phyloP scores from a whole-genome alignment of 2,888 invertebrate species.

The Papilio protenor region DNA sequence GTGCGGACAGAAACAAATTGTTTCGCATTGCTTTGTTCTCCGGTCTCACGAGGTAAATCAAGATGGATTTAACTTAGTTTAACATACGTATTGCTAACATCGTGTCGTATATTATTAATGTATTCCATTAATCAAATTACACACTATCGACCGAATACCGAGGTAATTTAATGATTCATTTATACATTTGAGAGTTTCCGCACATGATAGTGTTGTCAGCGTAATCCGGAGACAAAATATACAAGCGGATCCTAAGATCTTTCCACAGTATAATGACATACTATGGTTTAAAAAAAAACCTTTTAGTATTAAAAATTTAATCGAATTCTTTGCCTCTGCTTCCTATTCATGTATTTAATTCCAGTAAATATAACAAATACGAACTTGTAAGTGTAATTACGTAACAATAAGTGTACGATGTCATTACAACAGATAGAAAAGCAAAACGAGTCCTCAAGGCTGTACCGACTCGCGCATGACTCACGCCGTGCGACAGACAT shows the following conservation, averaged over 20 bases:
- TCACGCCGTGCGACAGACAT: slow-evolving; percentile 27
- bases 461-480: slow-evolving; percentile 33
- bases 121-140: background rate
- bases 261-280: no score
- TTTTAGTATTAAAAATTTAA: no score
- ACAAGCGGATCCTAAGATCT: background rate
- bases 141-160: background rate
- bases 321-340: background rate
- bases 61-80: slow-evolving; percentile 4
- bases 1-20: slow-evolving; percentile 31
- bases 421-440: slow-evolving; percentile 42
- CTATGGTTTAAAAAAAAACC: no score
- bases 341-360: background rate
- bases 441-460: slow-evolving; percentile 42
- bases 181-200: background rate
- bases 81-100: background rate
- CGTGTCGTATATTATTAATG: background rate
- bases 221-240: background rate
- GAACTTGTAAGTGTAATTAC: background rate
- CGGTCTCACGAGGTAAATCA: background rate
- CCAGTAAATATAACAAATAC: background rate
- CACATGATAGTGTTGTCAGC: background rate
- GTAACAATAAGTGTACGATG: background rate
- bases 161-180: background rate
- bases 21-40: slow-evolving; percentile 28